These are phyloP conservation scores for Microtus obscurus DNA, from an alignment of 2,797 vertebrate species.

Conservation along the genomic window DNA sequence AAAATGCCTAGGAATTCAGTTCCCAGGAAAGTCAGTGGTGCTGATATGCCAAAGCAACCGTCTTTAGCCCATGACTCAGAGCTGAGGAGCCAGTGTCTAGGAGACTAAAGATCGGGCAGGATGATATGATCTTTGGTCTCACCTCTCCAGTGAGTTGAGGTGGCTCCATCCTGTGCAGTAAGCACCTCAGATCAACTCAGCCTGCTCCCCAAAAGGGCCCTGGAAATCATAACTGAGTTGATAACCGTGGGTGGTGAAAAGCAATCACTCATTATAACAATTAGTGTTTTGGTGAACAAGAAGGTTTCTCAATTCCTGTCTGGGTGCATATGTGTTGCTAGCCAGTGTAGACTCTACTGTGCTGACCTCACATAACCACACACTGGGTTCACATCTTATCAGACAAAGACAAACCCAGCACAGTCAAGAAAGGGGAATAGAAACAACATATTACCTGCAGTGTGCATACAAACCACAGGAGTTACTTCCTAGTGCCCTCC, in stretches of 20 bases:
- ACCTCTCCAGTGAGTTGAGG: neutral
- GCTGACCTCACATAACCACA: neutral
- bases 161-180: neutral
- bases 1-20: neutral
- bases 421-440: neutral
- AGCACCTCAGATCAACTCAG: neutral
- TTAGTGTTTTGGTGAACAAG: neutral
- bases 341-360: rapidly evolving
- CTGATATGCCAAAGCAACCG: no score
- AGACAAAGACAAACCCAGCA: neutral
- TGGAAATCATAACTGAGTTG: neutral
- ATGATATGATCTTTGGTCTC: rapidly evolving
- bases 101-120: neutral
- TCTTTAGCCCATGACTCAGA: rapidly evolving
- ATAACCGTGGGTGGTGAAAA: neutral
- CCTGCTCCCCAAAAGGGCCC: neutral
- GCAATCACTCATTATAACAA: neutral
- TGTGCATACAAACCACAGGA: neutral
- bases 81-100: neutral
- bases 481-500: neutral
- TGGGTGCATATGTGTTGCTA: neutral
- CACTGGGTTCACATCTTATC: neutral
- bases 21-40: neutral
- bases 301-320: neutral
- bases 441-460: neutral